These are phyloP conservation scores for Xanthorhoe spadicearia DNA, from an alignment of 2,888 invertebrate species.

Conservation along the genomic window DNA sequence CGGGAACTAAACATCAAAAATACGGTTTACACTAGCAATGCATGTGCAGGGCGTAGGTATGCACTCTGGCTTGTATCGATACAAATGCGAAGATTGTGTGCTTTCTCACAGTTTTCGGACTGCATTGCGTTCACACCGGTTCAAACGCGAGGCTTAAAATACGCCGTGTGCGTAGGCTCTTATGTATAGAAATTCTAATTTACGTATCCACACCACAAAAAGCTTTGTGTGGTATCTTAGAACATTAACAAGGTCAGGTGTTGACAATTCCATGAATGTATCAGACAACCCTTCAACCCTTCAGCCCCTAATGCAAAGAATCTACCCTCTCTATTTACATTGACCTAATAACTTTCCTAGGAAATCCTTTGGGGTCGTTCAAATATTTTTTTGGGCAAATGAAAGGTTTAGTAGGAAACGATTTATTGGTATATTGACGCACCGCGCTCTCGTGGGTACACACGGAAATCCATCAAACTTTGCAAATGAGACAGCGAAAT, in stretches of 20 bases:
- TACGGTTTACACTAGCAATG: too few relatives aligned
- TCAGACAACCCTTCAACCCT: conserved; percentile 47
- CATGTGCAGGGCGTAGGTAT: too few relatives aligned
- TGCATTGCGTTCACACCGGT: too few relatives aligned
- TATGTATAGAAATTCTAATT: background rate
- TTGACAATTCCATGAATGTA: conserved; percentile 48
- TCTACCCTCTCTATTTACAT: conserved; percentile 63
- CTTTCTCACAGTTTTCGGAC: too few relatives aligned
- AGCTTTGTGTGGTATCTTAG: conserved; percentile 1
- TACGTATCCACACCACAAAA: background rate
- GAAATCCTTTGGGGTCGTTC: conserved; percentile 49
- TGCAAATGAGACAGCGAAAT: conserved; percentile 4
- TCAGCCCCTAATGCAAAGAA: conserved; percentile 56
- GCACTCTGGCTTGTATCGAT: too few relatives aligned
- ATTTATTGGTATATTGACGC: conserved; percentile 43
- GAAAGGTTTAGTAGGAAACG: conserved; percentile 44
- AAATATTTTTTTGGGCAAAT: conserved; percentile 59
- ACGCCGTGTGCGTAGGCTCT: background rate
- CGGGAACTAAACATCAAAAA: too few relatives aligned
- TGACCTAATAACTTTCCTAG: conserved; percentile 62
- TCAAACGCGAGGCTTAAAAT: too few relatives aligned
- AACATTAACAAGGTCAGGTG: background rate
- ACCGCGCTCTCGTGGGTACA: conserved; percentile 14
- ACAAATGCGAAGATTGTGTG: too few relatives aligned
- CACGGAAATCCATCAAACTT: conserved; percentile 32